These are phyloP conservation scores for Monoplex corrugatus DNA, from an alignment of 2,888 invertebrate genomes.

Conservation along the genomic window DNA sequence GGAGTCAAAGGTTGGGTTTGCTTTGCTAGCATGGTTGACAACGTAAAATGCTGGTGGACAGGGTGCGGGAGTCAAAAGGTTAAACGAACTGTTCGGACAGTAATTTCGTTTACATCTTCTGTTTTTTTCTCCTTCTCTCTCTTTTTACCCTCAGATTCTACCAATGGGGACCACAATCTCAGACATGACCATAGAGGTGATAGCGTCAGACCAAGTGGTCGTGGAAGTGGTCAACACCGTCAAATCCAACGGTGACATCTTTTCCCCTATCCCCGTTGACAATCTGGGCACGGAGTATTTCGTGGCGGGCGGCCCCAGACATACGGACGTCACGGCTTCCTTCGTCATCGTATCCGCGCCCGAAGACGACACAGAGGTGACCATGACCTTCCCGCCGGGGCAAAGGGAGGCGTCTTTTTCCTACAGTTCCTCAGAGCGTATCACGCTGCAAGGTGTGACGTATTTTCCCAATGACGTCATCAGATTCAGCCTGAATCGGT, in stretches of 20 bases:
- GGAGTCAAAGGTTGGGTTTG: too few relatives aligned
- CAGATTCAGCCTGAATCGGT: not conserved
- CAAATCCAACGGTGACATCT: slow-evolving; percentile 44
- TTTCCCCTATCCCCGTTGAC: slow-evolving; percentile 31
- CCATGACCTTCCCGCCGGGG: slow-evolving; percentile 36
- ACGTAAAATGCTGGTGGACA: too few relatives aligned
- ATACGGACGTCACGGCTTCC: not conserved
- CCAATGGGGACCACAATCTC: slow-evolving; percentile 35
- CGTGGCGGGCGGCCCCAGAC: slow-evolving; percentile 5
- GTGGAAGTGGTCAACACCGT: slow-evolving; percentile 27
- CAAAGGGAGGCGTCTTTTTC: not conserved
- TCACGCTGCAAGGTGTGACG: slow-evolving; percentile 36
- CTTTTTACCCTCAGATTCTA: not conserved
- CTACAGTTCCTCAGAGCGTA: not conserved
- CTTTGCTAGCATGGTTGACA: too few relatives aligned
- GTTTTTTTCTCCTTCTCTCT: not conserved
- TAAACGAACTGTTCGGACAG: too few relatives aligned
- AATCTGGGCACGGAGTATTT: slow-evolving; percentile 46
- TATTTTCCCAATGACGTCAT: slow-evolving; percentile 31
- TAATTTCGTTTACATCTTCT: too few relatives aligned
- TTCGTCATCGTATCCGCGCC: slow-evolving; percentile 44
- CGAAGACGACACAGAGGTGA: slow-evolving; percentile 37
- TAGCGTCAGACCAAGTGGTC: not conserved
- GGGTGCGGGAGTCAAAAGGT: too few relatives aligned
- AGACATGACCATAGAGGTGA: slow-evolving; percentile 28